A percentile compares a stretch with the other conserved stretches of the same genome.
These are phyloP conservation scores for Trichoplusia ni DNA, from an alignment of 1,140 invertebrate genomes.

Conservation along the genomic window DNA sequence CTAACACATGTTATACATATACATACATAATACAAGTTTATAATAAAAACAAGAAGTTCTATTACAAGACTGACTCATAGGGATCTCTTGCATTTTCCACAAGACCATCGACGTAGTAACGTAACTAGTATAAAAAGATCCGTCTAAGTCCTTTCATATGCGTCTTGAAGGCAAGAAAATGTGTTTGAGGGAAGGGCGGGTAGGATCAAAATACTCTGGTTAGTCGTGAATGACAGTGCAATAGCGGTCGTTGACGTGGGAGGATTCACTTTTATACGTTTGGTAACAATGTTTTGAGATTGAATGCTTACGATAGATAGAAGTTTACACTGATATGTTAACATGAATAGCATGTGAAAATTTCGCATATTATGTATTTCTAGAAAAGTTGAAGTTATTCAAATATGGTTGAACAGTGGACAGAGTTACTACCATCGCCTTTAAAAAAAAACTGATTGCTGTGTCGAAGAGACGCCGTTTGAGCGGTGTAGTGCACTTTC, in stretches of 20 bases:
- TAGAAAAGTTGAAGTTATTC: no score
- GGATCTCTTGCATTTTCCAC: conserved; percentile 29
- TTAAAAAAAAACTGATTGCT: no score
- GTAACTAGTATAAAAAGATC: background rate
- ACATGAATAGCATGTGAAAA: no score
- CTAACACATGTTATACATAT: background rate
- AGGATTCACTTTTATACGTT: conserved; percentile 25
- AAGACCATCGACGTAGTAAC: conserved; percentile 1
- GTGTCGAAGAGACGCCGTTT: no score
- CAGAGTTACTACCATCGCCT: no score
- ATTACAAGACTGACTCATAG: conserved; percentile 9
- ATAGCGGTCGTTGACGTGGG: conserved; percentile 36
- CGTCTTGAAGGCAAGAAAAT: background rate
- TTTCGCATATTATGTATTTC: no score
- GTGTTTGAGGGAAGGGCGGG: background rate
- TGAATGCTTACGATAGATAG: no score
- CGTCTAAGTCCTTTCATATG: conserved; percentile 6
- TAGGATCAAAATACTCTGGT: conserved; percentile 17
- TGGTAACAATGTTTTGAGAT: conserved; percentile 1
- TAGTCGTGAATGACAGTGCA: conserved; percentile 29
- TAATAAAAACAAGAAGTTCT: background rate
- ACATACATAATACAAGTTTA: conserved; percentile 18
- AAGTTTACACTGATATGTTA: no score
- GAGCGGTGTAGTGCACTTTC: no score
- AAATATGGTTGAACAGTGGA: no score